phyloP scores from a whole-genome alignment of 2,797 vertebrate species.

The Potorous gilbertii region DNA sequence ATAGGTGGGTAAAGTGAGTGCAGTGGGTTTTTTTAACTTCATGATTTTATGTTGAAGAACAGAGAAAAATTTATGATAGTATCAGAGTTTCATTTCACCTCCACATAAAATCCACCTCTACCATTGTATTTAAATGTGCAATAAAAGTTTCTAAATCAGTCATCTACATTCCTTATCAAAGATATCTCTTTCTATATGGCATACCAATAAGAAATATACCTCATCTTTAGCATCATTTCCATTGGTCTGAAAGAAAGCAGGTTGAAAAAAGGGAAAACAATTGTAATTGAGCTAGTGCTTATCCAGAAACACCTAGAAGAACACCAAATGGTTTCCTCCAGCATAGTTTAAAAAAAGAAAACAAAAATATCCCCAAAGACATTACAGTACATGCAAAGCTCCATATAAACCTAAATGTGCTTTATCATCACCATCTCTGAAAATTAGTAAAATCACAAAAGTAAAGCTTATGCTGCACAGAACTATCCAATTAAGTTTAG shows the following conservation, averaged over 20 bases:
- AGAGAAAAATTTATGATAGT: conserved; percentile 19
- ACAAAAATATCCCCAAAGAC: not conserved
- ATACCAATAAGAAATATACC: conserved; percentile 4
- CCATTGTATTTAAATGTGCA: not conserved
- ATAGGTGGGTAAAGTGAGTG: conserved; percentile 6
- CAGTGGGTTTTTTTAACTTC: not conserved
- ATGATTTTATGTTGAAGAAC: not conserved
- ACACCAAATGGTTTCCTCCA: not conserved
- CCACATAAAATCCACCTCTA: conserved; percentile 4
- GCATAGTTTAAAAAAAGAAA: not conserved
- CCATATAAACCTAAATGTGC: not conserved
- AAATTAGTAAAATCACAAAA: not conserved
- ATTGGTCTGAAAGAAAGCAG: not conserved
- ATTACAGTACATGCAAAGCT: not conserved
- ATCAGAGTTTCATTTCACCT: conserved; percentile 29
- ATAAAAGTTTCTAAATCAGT: not conserved
- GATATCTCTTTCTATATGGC: not conserved
- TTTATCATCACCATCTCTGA: not conserved
- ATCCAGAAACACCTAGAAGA: not conserved
- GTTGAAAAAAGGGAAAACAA: not conserved
- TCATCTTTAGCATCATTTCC: conserved; percentile 3
- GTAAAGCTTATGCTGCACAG: not conserved
- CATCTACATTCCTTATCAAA: not conserved
- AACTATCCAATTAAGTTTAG: not conserved
- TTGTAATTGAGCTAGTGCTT: not conserved